Percentiles rank a stretch among this genome's conserved stretches.
These are phyloP conservation scores for Siderastrea siderea DNA, from an alignment of 92 coral and sea anemone genomes.

Conservation along the genomic window DNA sequence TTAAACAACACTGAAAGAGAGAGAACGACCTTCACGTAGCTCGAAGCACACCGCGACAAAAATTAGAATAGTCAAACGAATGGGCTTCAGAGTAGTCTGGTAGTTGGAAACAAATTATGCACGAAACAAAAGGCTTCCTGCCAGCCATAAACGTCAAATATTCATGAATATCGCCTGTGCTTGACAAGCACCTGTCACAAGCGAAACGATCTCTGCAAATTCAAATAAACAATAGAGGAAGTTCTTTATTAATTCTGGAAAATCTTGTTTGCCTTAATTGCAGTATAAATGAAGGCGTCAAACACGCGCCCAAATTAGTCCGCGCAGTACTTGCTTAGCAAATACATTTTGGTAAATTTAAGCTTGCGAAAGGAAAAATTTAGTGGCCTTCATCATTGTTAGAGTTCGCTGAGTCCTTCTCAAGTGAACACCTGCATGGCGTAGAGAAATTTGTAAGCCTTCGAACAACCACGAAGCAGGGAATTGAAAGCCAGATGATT, in stretches of 20 bases:
- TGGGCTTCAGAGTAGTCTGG: background rate
- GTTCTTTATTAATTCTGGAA: constrained; percentile 7
- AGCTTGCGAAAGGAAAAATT: background rate
- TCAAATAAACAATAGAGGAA: constrained; percentile 37
- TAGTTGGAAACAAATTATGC: constrained; percentile 32
- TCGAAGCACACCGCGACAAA: background rate
- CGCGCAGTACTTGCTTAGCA: too few species aligned
- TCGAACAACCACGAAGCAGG: too few species aligned
- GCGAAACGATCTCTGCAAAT: constrained; percentile 13
- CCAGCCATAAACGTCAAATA: constrained; percentile 3
- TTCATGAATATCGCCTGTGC: constrained; percentile 33
- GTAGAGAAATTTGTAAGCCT: too few species aligned
- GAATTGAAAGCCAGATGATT: too few species aligned
- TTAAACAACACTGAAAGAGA: background rate
- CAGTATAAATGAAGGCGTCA: background rate
- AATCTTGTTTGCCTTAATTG: constrained; percentile 14
- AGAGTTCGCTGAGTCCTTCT: too few species aligned
- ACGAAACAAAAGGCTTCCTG: constrained; percentile 30
- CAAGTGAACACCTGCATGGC: too few species aligned
- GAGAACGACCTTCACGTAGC: background rate
- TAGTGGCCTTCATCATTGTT: too few species aligned
- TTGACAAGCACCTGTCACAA: constrained; percentile 32
- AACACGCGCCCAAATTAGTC: background rate
- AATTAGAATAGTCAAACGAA: background rate
- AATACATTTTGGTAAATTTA: too few species aligned